Evolutionary conservation across 2,797 vertebrate species (phyloP).

Genomic region (Ibycter americanus): DNA sequence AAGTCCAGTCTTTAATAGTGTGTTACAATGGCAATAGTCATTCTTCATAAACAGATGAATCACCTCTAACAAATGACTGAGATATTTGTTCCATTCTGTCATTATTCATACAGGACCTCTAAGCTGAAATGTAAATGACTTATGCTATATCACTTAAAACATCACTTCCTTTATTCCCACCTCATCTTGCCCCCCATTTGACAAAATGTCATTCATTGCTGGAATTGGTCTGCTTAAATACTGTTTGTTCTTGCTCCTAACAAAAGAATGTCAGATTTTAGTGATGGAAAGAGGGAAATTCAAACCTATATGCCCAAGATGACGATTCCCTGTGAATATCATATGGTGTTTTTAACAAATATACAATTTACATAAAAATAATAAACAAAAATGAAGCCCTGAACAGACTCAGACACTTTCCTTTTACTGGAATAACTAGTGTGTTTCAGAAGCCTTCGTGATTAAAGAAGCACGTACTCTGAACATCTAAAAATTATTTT

Average conservation of each 20-base stretch:
- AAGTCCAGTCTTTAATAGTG: conserved; percentile 2
- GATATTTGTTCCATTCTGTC: conserved; percentile 40
- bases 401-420: conserved; percentile 28
- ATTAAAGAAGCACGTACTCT: conserved; percentile 36
- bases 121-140: conserved; percentile 34
- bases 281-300: conserved; percentile 54
- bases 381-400: conserved; percentile 43
- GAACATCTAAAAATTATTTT: conserved; percentile 53
- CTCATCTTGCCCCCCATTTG: conserved; percentile 10
- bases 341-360: conserved; percentile 31
- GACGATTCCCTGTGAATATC: conserved; percentile 43
- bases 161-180: conserved; percentile 56
- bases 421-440: conserved; percentile 45
- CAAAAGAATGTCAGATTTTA: conserved; percentile 30
- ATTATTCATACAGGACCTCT: conserved; percentile 50
- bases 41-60: conserved; percentile 39
- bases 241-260: conserved; percentile 31
- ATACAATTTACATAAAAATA: neutral
- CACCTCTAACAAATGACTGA: conserved; percentile 11
- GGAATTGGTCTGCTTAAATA: conserved; percentile 64
- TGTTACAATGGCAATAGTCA: neutral
- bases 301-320: conserved; percentile 31
- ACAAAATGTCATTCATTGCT: conserved; percentile 42
- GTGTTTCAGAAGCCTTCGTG: conserved; percentile 44
- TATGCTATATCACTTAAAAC: conserved; percentile 43